Percentiles rank a stretch among this genome's conserved stretches.
These are phyloP conservation scores for Passer domesticus DNA, from an alignment of 2,113 vertebrate species.

Conservation along the genomic window DNA sequence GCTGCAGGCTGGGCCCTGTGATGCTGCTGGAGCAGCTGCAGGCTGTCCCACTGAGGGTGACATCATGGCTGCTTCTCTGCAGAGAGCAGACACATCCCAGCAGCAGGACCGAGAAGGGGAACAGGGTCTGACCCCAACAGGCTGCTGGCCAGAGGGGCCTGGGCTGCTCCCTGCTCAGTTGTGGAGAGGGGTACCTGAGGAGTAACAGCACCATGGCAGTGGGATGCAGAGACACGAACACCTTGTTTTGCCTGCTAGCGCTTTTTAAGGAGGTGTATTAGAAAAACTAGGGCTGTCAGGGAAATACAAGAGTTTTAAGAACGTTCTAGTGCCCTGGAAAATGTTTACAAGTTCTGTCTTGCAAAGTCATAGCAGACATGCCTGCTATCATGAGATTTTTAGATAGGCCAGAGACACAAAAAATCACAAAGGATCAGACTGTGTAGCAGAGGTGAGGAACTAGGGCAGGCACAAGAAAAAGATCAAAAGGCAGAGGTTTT, in stretches of 20 bases:
- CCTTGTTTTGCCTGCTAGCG: not conserved
- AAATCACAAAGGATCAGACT: not conserved
- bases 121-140: not conserved
- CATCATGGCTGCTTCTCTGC: not conserved
- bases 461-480: not conserved
- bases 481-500: not conserved
- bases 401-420: not conserved
- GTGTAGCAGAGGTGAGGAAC: not conserved
- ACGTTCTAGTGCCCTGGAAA: not conserved
- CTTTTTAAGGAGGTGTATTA: not conserved
- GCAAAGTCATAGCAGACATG: not conserved
- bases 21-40: not conserved
- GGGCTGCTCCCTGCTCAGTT: not conserved
- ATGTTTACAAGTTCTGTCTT: not conserved
- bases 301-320: not conserved
- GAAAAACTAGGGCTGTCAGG: not conserved
- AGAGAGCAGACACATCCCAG: not conserved
- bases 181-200: not conserved
- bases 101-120: not conserved
- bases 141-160: rapidly evolving
- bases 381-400: not conserved
- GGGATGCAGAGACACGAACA: not conserved
- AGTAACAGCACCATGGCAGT: not conserved
- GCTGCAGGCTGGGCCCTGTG: not conserved
- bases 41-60: not conserved